These are phyloP conservation scores for Cassiopea xamachana DNA, from an alignment of 30 jellyfish, hydroid and myxozoan species.

Conservation along the genomic window DNA sequence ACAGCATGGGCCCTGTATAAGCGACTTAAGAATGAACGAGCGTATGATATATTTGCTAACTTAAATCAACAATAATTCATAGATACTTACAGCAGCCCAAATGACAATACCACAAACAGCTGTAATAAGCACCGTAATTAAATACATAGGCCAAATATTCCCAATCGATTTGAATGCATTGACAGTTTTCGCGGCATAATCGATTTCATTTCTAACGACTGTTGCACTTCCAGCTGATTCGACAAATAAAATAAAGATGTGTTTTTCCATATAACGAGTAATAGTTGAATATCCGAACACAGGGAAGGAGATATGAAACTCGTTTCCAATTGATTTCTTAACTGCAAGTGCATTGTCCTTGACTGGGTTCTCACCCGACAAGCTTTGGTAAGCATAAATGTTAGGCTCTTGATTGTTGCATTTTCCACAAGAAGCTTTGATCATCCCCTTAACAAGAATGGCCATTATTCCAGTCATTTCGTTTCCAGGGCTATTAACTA, in stretches of 20 bases:
- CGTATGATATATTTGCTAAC: neutral
- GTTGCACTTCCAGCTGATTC: slow-evolving; percentile 77
- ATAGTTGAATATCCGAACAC: slow-evolving; percentile 57
- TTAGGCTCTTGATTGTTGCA: slow-evolving; percentile 47
- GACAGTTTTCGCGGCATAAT: slow-evolving; percentile 34
- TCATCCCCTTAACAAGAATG: slow-evolving; percentile 43
- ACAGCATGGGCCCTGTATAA: no score
- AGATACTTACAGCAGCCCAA: slow-evolving; percentile 75
- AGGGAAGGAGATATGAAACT: slow-evolving; percentile 74
- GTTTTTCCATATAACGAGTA: slow-evolving; percentile 50
- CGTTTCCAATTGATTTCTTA: slow-evolving; percentile 55
- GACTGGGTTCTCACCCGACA: slow-evolving; percentile 72
- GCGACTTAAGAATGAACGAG: neutral
- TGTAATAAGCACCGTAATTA: slow-evolving; percentile 46
- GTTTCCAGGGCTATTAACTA: slow-evolving; percentile 9
- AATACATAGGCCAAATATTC: slow-evolving; percentile 76
- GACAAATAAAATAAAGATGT: slow-evolving; percentile 45
- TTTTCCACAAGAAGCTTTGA: slow-evolving; percentile 53
- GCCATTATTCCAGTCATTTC: slow-evolving; percentile 64
- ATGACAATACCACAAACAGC: slow-evolving; percentile 53
- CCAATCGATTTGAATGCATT: slow-evolving; percentile 50
- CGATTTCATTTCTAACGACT: slow-evolving; percentile 51
- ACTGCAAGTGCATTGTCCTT: slow-evolving; percentile 57
- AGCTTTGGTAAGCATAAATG: slow-evolving; percentile 23
- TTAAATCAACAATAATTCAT: neutral